These are phyloP conservation scores for Ardeotis arabs DNA, from an alignment of 2,113 vertebrate species.

Conservation along the genomic window DNA sequence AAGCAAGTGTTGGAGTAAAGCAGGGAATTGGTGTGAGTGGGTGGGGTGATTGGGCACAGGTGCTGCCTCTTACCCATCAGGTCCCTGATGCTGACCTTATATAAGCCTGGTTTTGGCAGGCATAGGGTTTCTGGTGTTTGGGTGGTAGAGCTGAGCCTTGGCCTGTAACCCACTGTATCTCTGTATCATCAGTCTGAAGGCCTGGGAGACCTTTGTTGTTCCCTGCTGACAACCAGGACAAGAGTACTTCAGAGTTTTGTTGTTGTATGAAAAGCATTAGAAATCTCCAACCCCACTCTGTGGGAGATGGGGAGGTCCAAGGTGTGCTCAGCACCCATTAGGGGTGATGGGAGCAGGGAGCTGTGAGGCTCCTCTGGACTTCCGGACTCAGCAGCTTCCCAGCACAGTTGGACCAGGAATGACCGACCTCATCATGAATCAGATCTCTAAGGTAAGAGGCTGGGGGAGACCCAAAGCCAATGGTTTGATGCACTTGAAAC, in stretches of 20 bases:
- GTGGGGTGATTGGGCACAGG: not conserved
- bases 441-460: not conserved
- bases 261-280: not conserved
- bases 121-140: fast-evolving
- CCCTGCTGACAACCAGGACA: not conserved
- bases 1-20: not conserved
- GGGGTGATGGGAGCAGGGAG: not conserved
- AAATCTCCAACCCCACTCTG: not conserved
- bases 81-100: not conserved
- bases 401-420: not conserved
- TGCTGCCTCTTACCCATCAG: not conserved
- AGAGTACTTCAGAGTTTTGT: not conserved
- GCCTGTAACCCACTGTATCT: fast-evolving
- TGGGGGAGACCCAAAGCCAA: not conserved
- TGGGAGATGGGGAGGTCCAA: not conserved
- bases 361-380: not conserved
- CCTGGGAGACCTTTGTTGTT: not conserved
- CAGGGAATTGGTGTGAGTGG: not conserved
- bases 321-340: not conserved
- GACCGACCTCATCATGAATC: not conserved
- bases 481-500: fast-evolving
- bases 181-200: not conserved
- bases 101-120: fast-evolving
- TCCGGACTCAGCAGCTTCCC: not conserved
- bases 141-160: not conserved